These are phyloP conservation scores for Archegozetes longisetosus DNA, from an alignment of 1,140 invertebrate genomes.

Conservation along the genomic window DNA sequence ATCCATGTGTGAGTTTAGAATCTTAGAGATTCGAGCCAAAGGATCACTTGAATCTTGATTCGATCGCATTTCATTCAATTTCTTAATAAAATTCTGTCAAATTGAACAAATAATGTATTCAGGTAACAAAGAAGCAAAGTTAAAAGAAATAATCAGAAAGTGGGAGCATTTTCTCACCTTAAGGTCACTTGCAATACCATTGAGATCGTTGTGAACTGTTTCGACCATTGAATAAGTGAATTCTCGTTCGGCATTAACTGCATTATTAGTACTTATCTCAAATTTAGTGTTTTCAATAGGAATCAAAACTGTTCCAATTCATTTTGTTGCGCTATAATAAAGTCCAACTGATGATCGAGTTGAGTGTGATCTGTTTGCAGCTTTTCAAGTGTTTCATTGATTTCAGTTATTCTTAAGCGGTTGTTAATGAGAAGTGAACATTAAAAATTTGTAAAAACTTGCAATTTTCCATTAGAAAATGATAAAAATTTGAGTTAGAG, in stretches of 20 bases:
- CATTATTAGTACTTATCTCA: constrained; percentile 4
- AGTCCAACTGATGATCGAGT: constrained; percentile 83
- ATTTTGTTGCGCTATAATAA: constrained; percentile 75
- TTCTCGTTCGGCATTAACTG: constrained; percentile 67
- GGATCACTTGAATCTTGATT: constrained; percentile 26
- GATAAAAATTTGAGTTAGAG: too few relatives aligned
- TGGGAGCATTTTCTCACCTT: not conserved
- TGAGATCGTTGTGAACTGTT: constrained; percentile 57
- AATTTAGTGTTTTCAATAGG: constrained; percentile 31
- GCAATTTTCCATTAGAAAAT: too few relatives aligned
- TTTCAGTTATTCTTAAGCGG: constrained; percentile 49
- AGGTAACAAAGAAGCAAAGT: constrained; percentile 8
- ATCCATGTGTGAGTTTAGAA: constrained; percentile 90
- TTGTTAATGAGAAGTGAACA: constrained; percentile 68
- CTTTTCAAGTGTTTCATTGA: not conserved
- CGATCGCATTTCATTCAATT: constrained; percentile 15
- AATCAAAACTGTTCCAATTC: constrained; percentile 72
- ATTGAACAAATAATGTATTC: too few relatives aligned
- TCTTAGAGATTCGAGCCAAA: constrained; percentile 77
- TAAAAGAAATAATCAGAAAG: not conserved
- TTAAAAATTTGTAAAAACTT: too few relatives aligned
- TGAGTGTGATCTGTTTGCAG: constrained; percentile 54
- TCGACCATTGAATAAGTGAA: constrained; percentile 72
- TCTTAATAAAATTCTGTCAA: constrained; percentile 14
- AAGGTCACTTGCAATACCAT: constrained; percentile 11